Base-by-base conservation (phyloP, 2,888 invertebrate genomes). In the Ophion obscuratus region DNA sequence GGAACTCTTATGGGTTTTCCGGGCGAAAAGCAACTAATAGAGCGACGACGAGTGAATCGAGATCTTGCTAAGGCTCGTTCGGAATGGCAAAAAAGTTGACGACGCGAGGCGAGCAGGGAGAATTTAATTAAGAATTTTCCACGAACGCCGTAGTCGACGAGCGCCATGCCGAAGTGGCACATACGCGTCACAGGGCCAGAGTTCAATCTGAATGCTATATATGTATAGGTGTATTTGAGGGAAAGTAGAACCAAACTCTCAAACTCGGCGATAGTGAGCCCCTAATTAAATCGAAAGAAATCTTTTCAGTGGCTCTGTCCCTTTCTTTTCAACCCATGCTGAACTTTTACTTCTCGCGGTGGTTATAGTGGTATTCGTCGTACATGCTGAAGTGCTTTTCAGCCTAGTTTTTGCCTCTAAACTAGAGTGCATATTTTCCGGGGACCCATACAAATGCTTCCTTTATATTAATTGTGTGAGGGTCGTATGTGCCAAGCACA, bases 51-150 rank as follows among this genome's bases (percentile, higher is more conserved):
- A 40, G 77, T 71, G 79, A 77, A 85, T 68, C 53, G 80, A 81
- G 80, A 74, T 68, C 80, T 81, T 59, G 75, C 83, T 77, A 66
- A 83, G 85, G 20, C 47, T 74, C 47, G 57, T 76, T 66, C 71
- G 27, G 47, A 11, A 44, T 11, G 68, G 57, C 62, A 9, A 80
- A 83, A 68, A 84, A 66, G 62, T 61, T 81, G 88, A 85, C 87
- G 87, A 66, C 78, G 74, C 77, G 81, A 80, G 88, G 88, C 88
- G 70, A 71, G 88, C 88, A 84, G 88, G 87, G 89, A 88, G 90
- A 91, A 92, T 93, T 93, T 92, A 93, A 93, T 93, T 93, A 93
- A 92, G 92, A 93, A 91, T 92, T 90, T 91, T 83, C 89, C 89
- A 89, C 89, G 88, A 89, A 87, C 73, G 86, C 87, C 79, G 81